Conservation (phyloP, 2,797 vertebrate species). For the Danio kyathit region DNA sequence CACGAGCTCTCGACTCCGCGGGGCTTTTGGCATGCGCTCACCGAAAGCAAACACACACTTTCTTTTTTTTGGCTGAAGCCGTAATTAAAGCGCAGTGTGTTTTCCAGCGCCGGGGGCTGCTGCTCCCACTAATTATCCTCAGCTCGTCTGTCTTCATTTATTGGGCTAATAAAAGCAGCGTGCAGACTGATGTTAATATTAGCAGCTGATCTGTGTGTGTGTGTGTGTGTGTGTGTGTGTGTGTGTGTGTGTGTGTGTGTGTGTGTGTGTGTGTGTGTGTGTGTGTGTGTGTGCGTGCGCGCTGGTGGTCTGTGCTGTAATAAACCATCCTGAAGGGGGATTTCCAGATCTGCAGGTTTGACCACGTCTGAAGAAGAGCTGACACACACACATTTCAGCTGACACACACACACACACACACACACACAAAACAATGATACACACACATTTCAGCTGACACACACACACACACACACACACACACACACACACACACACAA, state of each 20-base stretch:
- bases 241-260: no score
- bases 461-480: no score
- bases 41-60: not conserved
- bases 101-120: constrained; percentile 62
- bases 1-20: not conserved
- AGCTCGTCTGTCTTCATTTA: constrained; percentile 63
- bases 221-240: no score
- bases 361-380: no score
- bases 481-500: no score
- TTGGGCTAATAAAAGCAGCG: constrained; percentile 68
- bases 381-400: no score
- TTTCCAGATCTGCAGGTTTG: constrained; percentile 18
- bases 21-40: constrained; percentile 15
- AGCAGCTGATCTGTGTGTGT: not conserved
- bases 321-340: constrained; percentile 12
- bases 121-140: constrained; percentile 69
- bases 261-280: no score
- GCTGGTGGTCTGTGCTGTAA: not conserved
- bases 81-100: constrained; percentile 13
- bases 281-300: no score
- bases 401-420: no score
- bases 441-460: no score
- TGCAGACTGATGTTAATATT: constrained; percentile 11
- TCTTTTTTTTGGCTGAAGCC: not conserved
- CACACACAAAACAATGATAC: no score